A percentile compares a stretch with the other conserved stretches of the same genome.
These are phyloP conservation scores for Pseudorhiza aurosa DNA, from an alignment of 30 jellyfish, hydroid and myxozoan genomes.

Conservation along the genomic window DNA sequence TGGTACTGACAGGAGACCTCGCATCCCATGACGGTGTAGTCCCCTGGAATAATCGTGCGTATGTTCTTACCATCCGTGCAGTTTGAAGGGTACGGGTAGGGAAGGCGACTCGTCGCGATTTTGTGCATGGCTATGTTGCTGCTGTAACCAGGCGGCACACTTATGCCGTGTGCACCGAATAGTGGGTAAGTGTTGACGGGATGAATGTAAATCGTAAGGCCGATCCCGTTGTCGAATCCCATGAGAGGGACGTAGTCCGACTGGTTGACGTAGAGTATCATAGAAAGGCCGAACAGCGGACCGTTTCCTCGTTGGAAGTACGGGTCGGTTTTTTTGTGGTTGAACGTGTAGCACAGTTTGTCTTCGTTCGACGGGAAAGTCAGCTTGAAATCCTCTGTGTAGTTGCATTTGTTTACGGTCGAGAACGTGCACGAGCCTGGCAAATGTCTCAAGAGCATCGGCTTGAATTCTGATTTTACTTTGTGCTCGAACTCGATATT, in stretches of 20 bases:
- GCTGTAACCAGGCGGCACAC: slow-evolving; percentile 64
- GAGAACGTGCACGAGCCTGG: slow-evolving; percentile 59
- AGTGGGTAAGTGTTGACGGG: slow-evolving; percentile 60
- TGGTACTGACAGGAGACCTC: slow-evolving; percentile 66
- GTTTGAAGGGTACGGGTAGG: slow-evolving; percentile 63
- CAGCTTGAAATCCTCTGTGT: slow-evolving; percentile 27
- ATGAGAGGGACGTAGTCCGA: slow-evolving; percentile 59
- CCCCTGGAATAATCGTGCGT: slow-evolving; percentile 58
- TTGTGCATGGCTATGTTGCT: slow-evolving; percentile 62
- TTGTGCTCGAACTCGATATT: slow-evolving; percentile 41
- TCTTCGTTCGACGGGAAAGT: slow-evolving; percentile 66
- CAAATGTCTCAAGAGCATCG: slow-evolving; percentile 28
- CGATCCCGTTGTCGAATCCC: slow-evolving; percentile 59
- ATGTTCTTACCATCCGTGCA: slow-evolving; percentile 52
- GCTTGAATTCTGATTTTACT: slow-evolving; percentile 38
- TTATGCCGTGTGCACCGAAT: slow-evolving; percentile 54
- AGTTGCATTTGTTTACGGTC: slow-evolving; percentile 36
- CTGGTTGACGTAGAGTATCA: slow-evolving; percentile 44
- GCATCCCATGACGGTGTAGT: slow-evolving; percentile 75
- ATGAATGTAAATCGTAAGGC: slow-evolving; percentile 58
- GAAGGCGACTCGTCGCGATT: slow-evolving; percentile 48
- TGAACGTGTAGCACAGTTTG: slow-evolving; percentile 54
- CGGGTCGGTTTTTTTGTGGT: slow-evolving; percentile 24
- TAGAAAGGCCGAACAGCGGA: slow-evolving; percentile 60
- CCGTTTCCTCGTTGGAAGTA: slow-evolving; percentile 66